A percentile compares a stretch with the other conserved stretches of the same genome.
These are phyloP conservation scores for Anthoscopus minutus DNA, from an alignment of 2,113 vertebrate genomes.

Conservation along the genomic window DNA sequence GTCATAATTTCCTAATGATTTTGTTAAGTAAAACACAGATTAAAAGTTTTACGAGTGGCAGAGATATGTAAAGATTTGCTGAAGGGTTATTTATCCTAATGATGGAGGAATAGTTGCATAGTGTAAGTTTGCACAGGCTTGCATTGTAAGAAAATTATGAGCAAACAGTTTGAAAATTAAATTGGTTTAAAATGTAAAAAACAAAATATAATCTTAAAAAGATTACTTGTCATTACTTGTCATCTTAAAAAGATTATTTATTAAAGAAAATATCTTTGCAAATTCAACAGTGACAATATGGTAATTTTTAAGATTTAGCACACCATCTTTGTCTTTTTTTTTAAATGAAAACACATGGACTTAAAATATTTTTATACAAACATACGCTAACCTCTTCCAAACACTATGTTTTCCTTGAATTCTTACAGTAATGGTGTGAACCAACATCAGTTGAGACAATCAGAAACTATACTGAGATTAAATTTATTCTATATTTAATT, in stretches of 20 bases:
- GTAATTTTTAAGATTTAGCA: not conserved
- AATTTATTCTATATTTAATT: not conserved
- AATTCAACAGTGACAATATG: not conserved
- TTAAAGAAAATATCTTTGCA: not conserved
- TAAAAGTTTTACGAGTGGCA: not conserved
- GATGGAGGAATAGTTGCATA: not conserved
- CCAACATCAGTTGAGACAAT: not conserved
- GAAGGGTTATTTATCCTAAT: not conserved
- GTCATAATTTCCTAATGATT: not conserved
- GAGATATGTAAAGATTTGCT: not conserved
- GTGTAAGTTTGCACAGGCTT: not conserved
- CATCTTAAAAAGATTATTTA: not conserved
- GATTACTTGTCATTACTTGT: too few relatives aligned
- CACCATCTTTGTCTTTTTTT: not conserved
- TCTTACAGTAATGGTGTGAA: not conserved
- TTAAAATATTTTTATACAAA: not conserved
- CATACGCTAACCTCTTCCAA: not conserved
- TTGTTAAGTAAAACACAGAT: not conserved
- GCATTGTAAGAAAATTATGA: not conserved
- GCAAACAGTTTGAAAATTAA: not conserved
- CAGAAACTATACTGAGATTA: not conserved
- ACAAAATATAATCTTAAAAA: not conserved
- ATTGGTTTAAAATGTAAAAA: not conserved
- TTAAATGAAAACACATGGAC: not conserved
- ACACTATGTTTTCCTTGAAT: not conserved